These are phyloP conservation scores for Sebastes matsubarae DNA, from an alignment of 2,797 vertebrate genomes.

Conservation along the genomic window DNA sequence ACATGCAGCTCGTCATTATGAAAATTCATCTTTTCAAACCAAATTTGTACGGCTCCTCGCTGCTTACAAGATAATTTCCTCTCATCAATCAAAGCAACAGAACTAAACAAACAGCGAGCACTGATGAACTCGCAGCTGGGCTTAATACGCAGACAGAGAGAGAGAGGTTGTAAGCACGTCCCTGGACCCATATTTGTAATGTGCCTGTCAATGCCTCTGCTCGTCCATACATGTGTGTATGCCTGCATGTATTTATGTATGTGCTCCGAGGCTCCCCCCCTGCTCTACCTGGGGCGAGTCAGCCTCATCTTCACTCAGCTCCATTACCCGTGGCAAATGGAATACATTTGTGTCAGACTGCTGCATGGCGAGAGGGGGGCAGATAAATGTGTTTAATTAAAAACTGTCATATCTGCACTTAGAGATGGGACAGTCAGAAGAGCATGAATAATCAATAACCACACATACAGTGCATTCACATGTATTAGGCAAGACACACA, in stretches of 20 bases:
- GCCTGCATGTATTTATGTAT: constrained; percentile 41
- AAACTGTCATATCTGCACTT: constrained; percentile 85
- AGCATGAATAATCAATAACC: constrained; percentile 81
- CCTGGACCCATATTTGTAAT: constrained; percentile 31
- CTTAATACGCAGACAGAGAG: constrained; percentile 2
- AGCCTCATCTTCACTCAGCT: constrained; percentile 69
- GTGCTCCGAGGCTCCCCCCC: constrained; percentile 32
- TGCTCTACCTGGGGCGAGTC: constrained; percentile 58
- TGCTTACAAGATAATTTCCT: constrained; percentile 37
- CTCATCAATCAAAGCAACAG: constrained; percentile 43
- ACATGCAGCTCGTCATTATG: constrained; percentile 2
- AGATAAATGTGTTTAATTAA: constrained; percentile 89
- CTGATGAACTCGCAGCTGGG: constrained; percentile 39
- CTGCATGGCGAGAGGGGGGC: constrained; percentile 61
- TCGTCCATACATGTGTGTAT: constrained; percentile 19
- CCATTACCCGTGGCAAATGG: constrained; percentile 80
- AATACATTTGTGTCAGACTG: constrained; percentile 82
- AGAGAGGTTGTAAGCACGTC: not conserved
- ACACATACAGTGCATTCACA: constrained; percentile 21
- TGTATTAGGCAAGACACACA: constrained; percentile 3
- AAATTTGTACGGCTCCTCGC: constrained; percentile 17
- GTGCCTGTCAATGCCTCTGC: constrained; percentile 20
- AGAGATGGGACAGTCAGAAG: constrained; percentile 73
- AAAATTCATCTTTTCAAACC: constrained; percentile 26
- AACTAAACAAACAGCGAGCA: constrained; percentile 44